Evolutionary conservation across 1,140 invertebrate genomes (phyloP), one percentile per base, ranked within the genome.

Genomic region (Episyrphus balteatus): DNA sequence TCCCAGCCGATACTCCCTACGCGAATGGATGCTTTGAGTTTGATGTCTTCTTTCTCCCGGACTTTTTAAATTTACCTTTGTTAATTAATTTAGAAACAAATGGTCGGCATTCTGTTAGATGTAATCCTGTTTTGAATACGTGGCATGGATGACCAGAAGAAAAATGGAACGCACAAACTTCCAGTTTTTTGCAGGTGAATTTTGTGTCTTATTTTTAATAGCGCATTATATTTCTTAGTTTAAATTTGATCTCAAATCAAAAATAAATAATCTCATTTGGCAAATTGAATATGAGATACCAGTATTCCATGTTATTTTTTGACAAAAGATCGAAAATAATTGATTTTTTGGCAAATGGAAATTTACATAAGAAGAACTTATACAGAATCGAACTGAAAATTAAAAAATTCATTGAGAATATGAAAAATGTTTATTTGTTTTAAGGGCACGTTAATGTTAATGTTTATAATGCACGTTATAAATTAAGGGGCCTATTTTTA

Each of bases 71-170:
- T 48, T 74, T 77, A 49, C 83, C 83, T 9, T 84, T 88, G 83
- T 75, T 87, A 55, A 90, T 94, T 56, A 95, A 94, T 73, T 73
- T 96, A 59, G 86, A 93, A 72, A 97, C 93, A 11, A 97, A 92
- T 3, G 93, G 93, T 19, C 84, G 90, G 47, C 88, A 91, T 59
- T 85, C 87, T 1, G 87, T 97, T 54, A 79, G 93, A 51, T 98
- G 97, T 68, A 98, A 98, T 75, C 93, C 93, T 19, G 87, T 97
- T 48, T 73, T 97, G 18, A 96, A 96, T 68, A 98, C 94, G 0
- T 98, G 94, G 94, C 92, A 98, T 70, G 94, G 93, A 7, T 75
- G 92, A 49, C 93, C 92, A 13, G 94, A 97, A 70, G 94, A 98
- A 67, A 94, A 96, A 73, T 98, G 94, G 94, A 97, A 95, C 71